These are phyloP conservation scores for Aplysia californica DNA, from an alignment of 1,140 invertebrate species.

Conservation along the genomic window DNA sequence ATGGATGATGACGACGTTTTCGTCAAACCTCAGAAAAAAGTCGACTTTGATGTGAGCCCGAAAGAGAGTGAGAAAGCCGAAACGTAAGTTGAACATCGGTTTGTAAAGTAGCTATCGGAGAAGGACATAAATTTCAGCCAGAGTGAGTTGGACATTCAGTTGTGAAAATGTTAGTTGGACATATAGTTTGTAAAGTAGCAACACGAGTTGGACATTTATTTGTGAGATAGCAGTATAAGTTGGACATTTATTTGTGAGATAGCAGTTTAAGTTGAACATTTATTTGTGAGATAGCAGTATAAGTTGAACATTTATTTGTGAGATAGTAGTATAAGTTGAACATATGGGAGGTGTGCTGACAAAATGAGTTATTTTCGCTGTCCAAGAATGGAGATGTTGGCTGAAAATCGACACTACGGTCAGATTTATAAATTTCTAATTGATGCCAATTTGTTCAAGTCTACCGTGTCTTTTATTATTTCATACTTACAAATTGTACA, in stretches of 20 bases:
- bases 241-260: background rate
- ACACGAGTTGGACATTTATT: background rate
- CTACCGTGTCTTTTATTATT: no score
- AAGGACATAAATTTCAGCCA: no score
- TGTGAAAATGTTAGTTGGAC: no score
- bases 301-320: background rate
- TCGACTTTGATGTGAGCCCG: conserved; percentile 30
- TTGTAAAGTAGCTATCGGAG: background rate
- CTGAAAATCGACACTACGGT: no score
- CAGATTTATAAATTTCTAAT: no score
- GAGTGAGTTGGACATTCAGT: no score
- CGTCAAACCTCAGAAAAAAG: conserved; percentile 27
- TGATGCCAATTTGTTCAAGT: no score
- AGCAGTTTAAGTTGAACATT: conserved; percentile 10
- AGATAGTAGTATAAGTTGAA: conserved; percentile 8
- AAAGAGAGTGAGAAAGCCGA: conserved; percentile 26
- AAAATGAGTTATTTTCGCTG: no score
- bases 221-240: conserved; percentile 3
- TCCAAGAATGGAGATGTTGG: no score
- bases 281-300: background rate
- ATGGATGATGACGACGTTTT: conserved; percentile 25
- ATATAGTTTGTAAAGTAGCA: background rate
- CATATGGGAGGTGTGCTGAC: no score
- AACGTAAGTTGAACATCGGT: conserved; percentile 24
- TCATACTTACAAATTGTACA: no score